phyloP scores from a whole-genome alignment of 2,888 invertebrate genomes.

The Meteorus colon region DNA sequence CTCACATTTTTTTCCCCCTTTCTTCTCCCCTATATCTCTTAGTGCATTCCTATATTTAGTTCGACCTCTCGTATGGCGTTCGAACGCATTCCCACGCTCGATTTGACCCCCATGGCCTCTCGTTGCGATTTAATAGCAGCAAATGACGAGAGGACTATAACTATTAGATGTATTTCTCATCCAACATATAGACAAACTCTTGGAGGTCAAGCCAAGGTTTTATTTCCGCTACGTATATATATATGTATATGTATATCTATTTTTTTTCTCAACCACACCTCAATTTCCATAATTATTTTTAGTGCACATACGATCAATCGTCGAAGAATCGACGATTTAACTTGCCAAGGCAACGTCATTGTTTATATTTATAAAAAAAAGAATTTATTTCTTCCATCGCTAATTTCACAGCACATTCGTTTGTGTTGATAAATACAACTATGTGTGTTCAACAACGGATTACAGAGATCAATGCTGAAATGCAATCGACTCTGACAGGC shows the following conservation, averaged over 20 bases:
- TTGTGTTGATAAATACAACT: background rate
- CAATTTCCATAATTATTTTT: constrained; percentile 1
- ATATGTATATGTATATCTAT: background rate
- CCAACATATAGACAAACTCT: constrained; percentile 3
- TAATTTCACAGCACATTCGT: background rate
- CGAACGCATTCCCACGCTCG: constrained; percentile 44
- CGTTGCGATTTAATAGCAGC: constrained; percentile 36
- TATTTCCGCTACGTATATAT: constrained; percentile 31
- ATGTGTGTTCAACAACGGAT: background rate
- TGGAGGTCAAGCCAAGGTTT: constrained; percentile 43
- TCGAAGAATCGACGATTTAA: background rate
- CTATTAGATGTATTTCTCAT: constrained; percentile 9
- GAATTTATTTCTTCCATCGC: background rate
- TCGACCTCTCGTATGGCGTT: constrained; percentile 16
- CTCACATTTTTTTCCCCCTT: constrained; percentile 13
- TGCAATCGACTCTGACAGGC: background rate
- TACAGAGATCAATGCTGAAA: constrained; percentile 10
- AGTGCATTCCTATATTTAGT: constrained; percentile 10
- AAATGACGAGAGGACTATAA: constrained; percentile 18
- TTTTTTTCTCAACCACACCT: constrained; percentile 8
- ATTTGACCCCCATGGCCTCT: constrained; percentile 36
- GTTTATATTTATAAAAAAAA: background rate
- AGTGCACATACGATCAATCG: constrained; percentile 3
- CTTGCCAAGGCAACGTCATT: background rate
- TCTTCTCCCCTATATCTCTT: background rate